Evolutionary conservation across 2,797 vertebrate species (phyloP).

Genomic region (Acanthurus lineatus): DNA sequence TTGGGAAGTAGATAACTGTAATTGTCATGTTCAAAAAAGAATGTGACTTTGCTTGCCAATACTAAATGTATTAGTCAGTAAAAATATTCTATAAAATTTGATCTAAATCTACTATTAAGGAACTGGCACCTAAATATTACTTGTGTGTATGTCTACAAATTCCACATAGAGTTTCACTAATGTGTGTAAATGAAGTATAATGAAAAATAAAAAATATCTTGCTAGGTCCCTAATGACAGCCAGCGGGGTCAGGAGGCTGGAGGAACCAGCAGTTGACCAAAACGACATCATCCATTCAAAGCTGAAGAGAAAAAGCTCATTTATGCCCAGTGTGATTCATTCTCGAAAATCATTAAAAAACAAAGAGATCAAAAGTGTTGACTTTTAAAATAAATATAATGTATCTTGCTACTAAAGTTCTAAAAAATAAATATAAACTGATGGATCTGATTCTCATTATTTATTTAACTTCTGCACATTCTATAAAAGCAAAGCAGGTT

Average conservation of each 20-base stretch:
- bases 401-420: background rate
- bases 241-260: background rate
- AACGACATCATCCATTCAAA: background rate
- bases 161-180: background rate
- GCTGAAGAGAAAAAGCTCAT: background rate
- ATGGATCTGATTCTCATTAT: background rate
- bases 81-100: slow-evolving; percentile 7
- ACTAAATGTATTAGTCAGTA: slow-evolving; percentile 18
- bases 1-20: slow-evolving; percentile 22
- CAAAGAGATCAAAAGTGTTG: background rate
- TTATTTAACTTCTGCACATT: too few relatives aligned
- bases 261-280: background rate
- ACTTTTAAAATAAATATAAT: background rate
- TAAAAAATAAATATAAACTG: background rate
- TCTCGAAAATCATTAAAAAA: background rate
- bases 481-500: too few relatives aligned
- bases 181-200: background rate
- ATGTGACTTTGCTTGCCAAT: background rate
- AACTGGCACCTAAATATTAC: background rate
- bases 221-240: background rate
- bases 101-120: background rate
- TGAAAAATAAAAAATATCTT: background rate
- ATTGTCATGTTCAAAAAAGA: background rate
- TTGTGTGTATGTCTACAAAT: background rate
- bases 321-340: background rate